Evolutionary conservation across 2,113 vertebrate genomes (phyloP).

Genomic region (Lophochroa leadbeateri): DNA sequence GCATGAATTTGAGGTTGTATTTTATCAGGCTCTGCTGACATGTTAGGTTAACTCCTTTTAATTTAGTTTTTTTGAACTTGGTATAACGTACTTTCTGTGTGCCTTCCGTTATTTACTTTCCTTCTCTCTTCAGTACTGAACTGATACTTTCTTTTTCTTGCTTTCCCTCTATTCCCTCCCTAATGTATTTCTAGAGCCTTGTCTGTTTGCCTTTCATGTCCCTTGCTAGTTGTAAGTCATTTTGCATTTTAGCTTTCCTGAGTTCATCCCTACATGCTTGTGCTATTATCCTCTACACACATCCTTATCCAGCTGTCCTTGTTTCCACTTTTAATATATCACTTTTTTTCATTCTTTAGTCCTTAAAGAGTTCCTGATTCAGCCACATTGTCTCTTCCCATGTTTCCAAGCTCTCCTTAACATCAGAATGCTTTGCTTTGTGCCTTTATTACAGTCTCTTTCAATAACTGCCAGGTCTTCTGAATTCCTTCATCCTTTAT

Average conservation of each 20-base stretch:
- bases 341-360: neutral
- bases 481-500: conserved; percentile 39
- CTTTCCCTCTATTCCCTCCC: neutral
- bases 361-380: conserved; percentile 46
- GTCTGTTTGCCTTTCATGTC: neutral
- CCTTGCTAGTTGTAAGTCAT: conserved; percentile 16
- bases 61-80: neutral
- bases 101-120: neutral
- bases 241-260: conserved; percentile 39
- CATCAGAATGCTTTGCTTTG: conserved; percentile 12
- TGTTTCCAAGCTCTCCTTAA: neutral
- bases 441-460: conserved; percentile 48
- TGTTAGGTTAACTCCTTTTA: neutral
- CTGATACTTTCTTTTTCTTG: neutral
- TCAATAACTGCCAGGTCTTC: conserved; percentile 39
- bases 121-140: neutral
- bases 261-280: conserved; percentile 1
- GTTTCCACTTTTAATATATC: conserved; percentile 8
- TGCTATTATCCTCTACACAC: neutral
- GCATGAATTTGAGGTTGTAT: neutral
- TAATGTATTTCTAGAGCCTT: conserved; percentile 21
- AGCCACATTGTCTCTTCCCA: neutral
- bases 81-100: neutral
- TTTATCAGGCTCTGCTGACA: neutral
- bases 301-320: conserved; percentile 29